phyloP scores from a whole-genome alignment of 2,113 vertebrate genomes.

The Psephotus haematonotus region DNA sequence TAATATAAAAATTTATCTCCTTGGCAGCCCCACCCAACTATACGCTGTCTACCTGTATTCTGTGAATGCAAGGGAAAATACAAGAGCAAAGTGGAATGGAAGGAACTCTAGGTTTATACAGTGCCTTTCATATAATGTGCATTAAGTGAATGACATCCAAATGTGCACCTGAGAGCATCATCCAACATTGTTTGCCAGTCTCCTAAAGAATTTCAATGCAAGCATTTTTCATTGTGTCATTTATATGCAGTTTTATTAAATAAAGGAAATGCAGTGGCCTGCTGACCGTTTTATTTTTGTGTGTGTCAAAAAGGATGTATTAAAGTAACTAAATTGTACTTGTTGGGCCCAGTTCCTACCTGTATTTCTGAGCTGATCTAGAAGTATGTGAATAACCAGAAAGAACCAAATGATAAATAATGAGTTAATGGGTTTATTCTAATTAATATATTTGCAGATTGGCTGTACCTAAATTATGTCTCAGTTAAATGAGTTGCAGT shows the following conservation, averaged over 20 bases:
- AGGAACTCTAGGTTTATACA: neutral
- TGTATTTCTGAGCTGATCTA: neutral
- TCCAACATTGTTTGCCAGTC: neutral
- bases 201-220: neutral
- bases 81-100: neutral
- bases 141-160: neutral
- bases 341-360: neutral
- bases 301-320: neutral
- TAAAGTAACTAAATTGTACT: constrained; percentile 38
- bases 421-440: neutral
- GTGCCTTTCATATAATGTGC: neutral
- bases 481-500: neutral
- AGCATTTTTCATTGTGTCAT: constrained; percentile 1
- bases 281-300: neutral
- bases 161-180: neutral
- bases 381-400: neutral
- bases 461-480: neutral
- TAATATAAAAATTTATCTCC: neutral
- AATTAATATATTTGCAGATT: constrained; percentile 1
- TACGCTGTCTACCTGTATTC: neutral
- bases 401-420: neutral
- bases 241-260: constrained; percentile 37
- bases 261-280: neutral
- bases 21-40: neutral
- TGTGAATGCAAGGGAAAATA: neutral